These are phyloP conservation scores for Colostygia pectinataria DNA, from an alignment of 2,888 invertebrate genomes.

Conservation along the genomic window DNA sequence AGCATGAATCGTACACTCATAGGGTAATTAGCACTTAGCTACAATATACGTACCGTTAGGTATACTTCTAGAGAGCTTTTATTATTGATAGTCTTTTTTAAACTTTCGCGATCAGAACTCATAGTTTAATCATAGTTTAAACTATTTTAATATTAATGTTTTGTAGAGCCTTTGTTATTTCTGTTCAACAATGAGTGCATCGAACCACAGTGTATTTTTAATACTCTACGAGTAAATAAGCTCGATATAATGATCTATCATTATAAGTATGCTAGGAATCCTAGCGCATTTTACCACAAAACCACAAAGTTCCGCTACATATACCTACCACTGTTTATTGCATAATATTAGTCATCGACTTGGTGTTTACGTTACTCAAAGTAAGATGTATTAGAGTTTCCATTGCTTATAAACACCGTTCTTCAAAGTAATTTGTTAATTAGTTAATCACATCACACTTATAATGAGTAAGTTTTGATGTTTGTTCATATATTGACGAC, in stretches of 20 bases:
- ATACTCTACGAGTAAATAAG: no score
- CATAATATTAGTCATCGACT: conserved; percentile 2
- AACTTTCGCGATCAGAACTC: no score
- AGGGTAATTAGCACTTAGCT: conserved; percentile 38
- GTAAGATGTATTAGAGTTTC: no score
- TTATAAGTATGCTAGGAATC: conserved; percentile 7
- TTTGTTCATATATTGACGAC: no score
- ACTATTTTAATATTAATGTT: no score
- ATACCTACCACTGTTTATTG: conserved; percentile 2
- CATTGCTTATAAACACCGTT: no score
- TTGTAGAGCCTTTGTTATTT: conserved; percentile 25
- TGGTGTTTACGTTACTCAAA: background rate
- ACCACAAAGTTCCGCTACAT: conserved; percentile 1
- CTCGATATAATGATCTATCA: background rate
- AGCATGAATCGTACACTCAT: conserved; percentile 26
- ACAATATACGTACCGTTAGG: conserved; percentile 29
- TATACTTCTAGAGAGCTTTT: no score
- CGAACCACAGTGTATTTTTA: background rate
- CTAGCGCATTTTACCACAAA: conserved; percentile 1
- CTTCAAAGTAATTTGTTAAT: no score
- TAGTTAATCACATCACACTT: no score
- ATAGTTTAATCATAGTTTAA: no score
- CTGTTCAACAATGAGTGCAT: conserved; percentile 1
- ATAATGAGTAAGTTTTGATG: no score
- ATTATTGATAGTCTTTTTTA: no score